Percentiles rank a stretch among this genome's conserved stretches.
Conservation (phyloP, 2,888 invertebrate species). For the Netelia inedita region DNA sequence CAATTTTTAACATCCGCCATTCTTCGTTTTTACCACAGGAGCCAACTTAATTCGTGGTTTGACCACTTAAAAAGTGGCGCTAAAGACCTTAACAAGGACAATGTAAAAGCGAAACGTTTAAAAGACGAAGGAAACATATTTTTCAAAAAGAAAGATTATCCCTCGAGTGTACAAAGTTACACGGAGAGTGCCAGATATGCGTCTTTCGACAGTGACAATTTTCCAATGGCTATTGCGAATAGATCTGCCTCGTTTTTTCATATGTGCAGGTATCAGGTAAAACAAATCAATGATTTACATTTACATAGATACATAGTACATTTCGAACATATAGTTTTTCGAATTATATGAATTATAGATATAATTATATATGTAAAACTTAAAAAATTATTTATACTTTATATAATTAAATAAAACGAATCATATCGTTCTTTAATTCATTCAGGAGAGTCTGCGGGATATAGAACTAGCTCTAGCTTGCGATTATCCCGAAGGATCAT, state of each 20-base stretch:
- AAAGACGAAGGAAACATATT: constrained; percentile 87
- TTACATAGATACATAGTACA: too few relatives aligned
- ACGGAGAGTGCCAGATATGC: constrained; percentile 89
- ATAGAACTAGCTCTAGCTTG: constrained; percentile 87
- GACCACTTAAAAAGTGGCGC: background rate
- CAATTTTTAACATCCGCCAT: background rate
- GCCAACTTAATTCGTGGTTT: background rate
- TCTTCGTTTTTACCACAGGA: background rate
- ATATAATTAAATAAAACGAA: background rate
- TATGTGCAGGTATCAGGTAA: constrained; percentile 87
- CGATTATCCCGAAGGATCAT: constrained; percentile 88
- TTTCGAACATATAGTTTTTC: too few relatives aligned
- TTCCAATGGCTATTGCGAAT: constrained; percentile 89
- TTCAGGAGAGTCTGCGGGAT: constrained; percentile 88
- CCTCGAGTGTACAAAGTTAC: constrained; percentile 87
- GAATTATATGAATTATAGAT: constrained; percentile 4
- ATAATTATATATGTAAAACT: constrained; percentile 14
- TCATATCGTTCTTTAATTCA: background rate
- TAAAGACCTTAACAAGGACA: background rate
- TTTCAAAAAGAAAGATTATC: constrained; percentile 86
- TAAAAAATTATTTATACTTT: constrained; percentile 24
- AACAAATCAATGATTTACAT: background rate
- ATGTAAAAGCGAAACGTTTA: constrained; percentile 81
- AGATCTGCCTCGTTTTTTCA: constrained; percentile 89
- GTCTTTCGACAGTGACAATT: constrained; percentile 86